Evolutionary conservation across 2,888 invertebrate genomes (phyloP).

Genomic region (Tetragonula carbonaria): DNA sequence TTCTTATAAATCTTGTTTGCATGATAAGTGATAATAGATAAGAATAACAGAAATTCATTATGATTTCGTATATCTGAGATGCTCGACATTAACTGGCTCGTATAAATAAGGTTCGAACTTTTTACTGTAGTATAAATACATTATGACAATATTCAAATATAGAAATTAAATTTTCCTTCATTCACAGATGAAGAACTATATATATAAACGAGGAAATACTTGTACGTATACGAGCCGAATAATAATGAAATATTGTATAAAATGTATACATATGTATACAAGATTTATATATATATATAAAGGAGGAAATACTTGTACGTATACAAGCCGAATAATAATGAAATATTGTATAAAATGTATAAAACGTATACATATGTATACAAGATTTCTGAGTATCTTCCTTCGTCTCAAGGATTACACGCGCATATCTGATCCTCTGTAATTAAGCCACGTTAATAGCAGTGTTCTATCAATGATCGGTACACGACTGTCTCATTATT

Average conservation of each 20-base stretch:
- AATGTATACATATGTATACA: neutral
- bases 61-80: no score
- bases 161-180: neutral
- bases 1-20: no score
- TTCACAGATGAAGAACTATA: neutral
- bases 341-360: no score
- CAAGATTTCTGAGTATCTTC: neutral
- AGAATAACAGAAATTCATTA: no score
- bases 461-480: neutral
- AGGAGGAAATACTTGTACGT: neutral
- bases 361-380: neutral
- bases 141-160: rapidly evolving
- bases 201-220: neutral
- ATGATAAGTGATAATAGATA: no score
- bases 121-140: neutral
- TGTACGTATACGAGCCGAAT: neutral
- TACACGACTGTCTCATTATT: slow-evolving; percentile 12
- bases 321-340: rapidly evolving
- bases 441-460: slow-evolving; percentile 13
- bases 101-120: no score
- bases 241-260: rapidly evolving
- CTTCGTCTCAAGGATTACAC: neutral
- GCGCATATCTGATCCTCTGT: neutral
- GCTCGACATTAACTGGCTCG: no score
- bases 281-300: neutral